Conservation (phyloP, 2,888 invertebrate genomes). For the Neelides folsomi region DNA sequence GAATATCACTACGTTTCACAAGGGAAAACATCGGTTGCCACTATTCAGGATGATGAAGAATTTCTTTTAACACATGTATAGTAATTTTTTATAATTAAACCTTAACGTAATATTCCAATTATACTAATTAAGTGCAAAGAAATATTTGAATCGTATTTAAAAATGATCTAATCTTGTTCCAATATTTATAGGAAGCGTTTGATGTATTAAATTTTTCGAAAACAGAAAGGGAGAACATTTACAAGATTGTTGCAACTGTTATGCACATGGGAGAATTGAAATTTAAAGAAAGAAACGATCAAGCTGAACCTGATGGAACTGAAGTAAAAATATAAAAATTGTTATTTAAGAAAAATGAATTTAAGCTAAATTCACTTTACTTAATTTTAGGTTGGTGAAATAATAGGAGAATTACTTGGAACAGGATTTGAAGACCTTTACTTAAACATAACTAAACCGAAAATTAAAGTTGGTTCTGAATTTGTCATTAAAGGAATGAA, state of each 20-base stretch:
- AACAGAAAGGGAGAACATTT: conserved; percentile 18
- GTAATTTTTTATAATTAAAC: too few relatives aligned
- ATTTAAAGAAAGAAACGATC: conserved; percentile 96
- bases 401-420: conserved; percentile 81
- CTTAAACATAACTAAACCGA: conserved; percentile 90
- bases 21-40: conserved; percentile 45
- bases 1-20: conserved; percentile 47
- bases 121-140: background rate
- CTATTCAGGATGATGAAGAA: conserved; percentile 45
- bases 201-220: conserved; percentile 22
- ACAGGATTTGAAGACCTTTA: conserved; percentile 73
- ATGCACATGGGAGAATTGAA: conserved; percentile 29
- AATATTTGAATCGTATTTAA: background rate
- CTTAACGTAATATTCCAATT: too few relatives aligned
- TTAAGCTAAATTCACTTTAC: too few relatives aligned
- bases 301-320: conserved; percentile 91
- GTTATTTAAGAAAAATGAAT: too few relatives aligned
- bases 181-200: conserved; percentile 19
- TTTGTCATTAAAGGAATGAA: background rate
- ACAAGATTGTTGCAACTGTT: conserved; percentile 21
- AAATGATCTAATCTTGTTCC: background rate
- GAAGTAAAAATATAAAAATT: too few relatives aligned
- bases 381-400: conserved; percentile 57
- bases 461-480: conserved; percentile 79
- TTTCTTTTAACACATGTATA: conserved; percentile 37